Evolutionary conservation across 2,113 vertebrate genomes (phyloP), one percentile per base, ranked within the genome.

Genomic region (Phaethon lepturus): DNA sequence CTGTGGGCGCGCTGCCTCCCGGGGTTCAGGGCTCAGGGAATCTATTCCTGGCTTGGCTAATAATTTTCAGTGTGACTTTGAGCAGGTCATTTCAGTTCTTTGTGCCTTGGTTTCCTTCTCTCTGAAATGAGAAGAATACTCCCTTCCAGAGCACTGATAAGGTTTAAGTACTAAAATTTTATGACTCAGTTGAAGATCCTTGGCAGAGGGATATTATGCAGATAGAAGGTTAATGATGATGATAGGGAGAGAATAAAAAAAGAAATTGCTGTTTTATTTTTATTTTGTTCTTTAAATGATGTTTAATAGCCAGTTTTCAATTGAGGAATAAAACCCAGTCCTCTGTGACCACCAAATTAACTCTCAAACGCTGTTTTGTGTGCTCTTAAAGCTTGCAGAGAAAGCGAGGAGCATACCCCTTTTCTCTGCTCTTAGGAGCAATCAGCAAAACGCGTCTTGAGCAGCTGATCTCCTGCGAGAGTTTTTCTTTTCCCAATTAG

Each of bases 221-320:
- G 94, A 93, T 95, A 97, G 96, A 93, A 97, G 95, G 94, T 97
- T 97, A 96, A 97, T 96, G 89, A 95, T 91, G 89, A 95, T 95
- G 89, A 82, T 87, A 64, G 91, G 58, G 80, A 94, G 93, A 86
- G 94, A 91, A 93, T 97, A 93, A 96, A 96, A 95, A 49, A 90
- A 90, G 80, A 71, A 96, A 96, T 95, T 92, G 87, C 89, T 96
- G 84, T 44, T 97, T 96, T 97, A 96, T 93, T 97, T 97, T 94
- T 97, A 94, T 94, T 95, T 97, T 95, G 84, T 93, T 97, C 93
- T 95, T 92, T 95, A 95, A 97, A 91, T 96, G 89, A 83, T 95
- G 87, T 94, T 97, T 94, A 96, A 97, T 95, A 91, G 93, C 74
- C 84, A 64, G 74, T 96, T 97, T 95, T 95, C 87, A 44, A 86